phyloP scores from a whole-genome alignment of 2,888 invertebrate species.

The Agonopterix arenella region DNA sequence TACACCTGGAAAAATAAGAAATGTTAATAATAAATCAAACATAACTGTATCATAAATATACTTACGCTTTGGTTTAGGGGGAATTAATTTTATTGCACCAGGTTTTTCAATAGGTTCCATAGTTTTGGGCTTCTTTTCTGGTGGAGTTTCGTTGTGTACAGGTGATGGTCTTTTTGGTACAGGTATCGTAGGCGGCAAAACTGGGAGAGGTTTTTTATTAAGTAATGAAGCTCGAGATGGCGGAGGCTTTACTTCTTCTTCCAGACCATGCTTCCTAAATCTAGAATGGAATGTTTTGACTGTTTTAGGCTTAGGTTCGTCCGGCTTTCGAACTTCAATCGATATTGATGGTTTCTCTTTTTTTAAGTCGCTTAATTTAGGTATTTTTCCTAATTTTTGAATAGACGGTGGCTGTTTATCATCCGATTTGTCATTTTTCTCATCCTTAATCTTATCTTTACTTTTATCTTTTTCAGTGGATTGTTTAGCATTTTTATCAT shows the following conservation, averaged over 20 bases:
- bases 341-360: constrained; percentile 87
- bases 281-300: constrained; percentile 95
- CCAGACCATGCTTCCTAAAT: constrained; percentile 93
- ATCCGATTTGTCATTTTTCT: constrained; percentile 49
- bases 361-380: constrained; percentile 79
- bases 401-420: constrained; percentile 82
- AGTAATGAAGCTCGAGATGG: constrained; percentile 83
- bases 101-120: constrained; percentile 81
- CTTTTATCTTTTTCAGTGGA: constrained; percentile 13
- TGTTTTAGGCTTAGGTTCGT: constrained; percentile 88
- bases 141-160: constrained; percentile 71
- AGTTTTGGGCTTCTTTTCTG: constrained; percentile 88
- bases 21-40: constrained; percentile 38
- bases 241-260: constrained; percentile 92
- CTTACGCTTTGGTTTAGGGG: constrained; percentile 95
- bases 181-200: constrained; percentile 59
- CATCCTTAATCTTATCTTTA: constrained; percentile 17
- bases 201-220: constrained; percentile 68
- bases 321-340: constrained; percentile 86
- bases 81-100: constrained; percentile 90
- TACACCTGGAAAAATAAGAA: constrained; percentile 65
- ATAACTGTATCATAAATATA: constrained; percentile 48
- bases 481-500: constrained; percentile 41
- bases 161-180: constrained; percentile 70
- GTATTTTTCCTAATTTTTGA: constrained; percentile 87